phyloP scores from a whole-genome alignment of 64 coral and sea anemone genomes.

The Pachyseris speciosa region DNA sequence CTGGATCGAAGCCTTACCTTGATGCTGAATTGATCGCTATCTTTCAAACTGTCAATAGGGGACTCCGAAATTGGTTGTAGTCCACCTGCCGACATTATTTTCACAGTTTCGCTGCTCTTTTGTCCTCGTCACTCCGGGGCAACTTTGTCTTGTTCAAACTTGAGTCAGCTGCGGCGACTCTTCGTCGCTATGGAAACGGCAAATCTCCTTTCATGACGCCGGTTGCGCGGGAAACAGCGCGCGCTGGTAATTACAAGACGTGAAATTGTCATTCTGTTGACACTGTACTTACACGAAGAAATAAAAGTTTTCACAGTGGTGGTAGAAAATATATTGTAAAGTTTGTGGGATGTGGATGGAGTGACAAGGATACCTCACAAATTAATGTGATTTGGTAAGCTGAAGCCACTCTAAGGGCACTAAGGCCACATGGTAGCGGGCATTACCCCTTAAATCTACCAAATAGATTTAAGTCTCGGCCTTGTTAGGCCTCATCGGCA shows the following conservation, averaged over 20 bases:
- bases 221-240: background rate
- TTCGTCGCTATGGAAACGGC: conserved; percentile 19
- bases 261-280: no score
- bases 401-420: no score
- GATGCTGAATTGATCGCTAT: conserved; percentile 29
- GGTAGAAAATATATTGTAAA: no score
- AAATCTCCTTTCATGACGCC: conserved; percentile 41
- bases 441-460: no score
- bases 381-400: no score
- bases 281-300: no score
- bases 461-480: no score
- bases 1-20: background rate
- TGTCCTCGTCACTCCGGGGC: background rate
- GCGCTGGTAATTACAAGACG: background rate
- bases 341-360: no score
- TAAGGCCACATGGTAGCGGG: no score
- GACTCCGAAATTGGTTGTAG: conserved; percentile 4
- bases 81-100: conserved; percentile 16
- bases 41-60: conserved; percentile 23
- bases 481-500: no score
- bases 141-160: conserved; percentile 3
- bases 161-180: background rate
- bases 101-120: background rate
- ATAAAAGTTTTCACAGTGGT: no score
- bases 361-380: no score